phyloP scores from a whole-genome alignment of 2,113 vertebrate species.

The Budorcas taxicolor region DNA sequence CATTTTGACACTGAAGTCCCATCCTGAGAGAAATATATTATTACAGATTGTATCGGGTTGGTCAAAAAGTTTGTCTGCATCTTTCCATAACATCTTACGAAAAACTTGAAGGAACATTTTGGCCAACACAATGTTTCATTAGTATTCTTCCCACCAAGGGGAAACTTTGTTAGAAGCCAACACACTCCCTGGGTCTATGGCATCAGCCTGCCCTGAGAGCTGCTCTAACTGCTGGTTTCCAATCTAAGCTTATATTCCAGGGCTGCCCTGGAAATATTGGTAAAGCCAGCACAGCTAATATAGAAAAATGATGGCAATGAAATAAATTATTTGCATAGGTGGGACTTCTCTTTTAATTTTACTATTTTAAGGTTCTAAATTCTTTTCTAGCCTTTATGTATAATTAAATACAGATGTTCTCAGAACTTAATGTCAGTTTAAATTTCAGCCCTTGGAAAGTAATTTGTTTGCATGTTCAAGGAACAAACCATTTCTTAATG shows the following conservation, averaged over 20 bases:
- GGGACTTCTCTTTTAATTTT: constrained; percentile 76
- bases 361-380: constrained; percentile 77
- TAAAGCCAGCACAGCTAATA: constrained; percentile 7
- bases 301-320: constrained; percentile 44
- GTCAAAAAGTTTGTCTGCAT: background rate
- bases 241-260: constrained; percentile 25
- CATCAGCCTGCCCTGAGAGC: background rate
- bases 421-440: constrained; percentile 74
- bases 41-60: background rate
- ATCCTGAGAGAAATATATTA: background rate
- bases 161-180: background rate
- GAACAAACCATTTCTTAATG: constrained; percentile 73
- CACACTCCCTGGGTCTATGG: background rate
- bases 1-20: background rate
- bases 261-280: background rate
- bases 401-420: constrained; percentile 80
- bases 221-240: background rate
- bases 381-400: constrained; percentile 74
- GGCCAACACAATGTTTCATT: background rate
- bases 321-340: constrained; percentile 68
- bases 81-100: background rate
- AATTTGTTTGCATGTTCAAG: constrained; percentile 79
- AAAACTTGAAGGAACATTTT: background rate
- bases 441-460: constrained; percentile 73
- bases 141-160: background rate